Evolutionary conservation across 2,888 invertebrate genomes (phyloP), one percentile per base, ranked within the genome.

Genomic region (Latrodectus hesperus): DNA sequence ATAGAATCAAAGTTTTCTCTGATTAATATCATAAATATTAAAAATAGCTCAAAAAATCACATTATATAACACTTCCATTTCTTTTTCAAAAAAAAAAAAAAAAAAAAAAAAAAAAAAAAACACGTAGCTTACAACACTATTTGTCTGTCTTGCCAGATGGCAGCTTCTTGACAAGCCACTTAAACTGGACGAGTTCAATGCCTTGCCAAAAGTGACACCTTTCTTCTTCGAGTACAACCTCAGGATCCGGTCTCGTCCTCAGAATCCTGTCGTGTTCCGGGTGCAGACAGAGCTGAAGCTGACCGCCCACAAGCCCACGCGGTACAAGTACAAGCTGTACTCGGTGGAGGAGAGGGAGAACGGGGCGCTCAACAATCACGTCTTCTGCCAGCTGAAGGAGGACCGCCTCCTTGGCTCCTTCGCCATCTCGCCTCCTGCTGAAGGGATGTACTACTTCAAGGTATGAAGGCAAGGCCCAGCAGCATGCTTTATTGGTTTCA

Each of bases 81-180:
- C 22, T 22, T 22, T 22, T n/a, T n/a, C n/a, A n/a, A n/a, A n/a
- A n/a, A n/a, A n/a, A n/a, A n/a, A n/a, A n/a, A n/a, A n/a, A n/a
- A n/a, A n/a, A n/a, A n/a, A n/a, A n/a, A n/a, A n/a, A n/a, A n/a
- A n/a, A n/a, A n/a, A n/a, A 22, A 22, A 22, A 22, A 22, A 22
- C 0, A 22, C 38, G 0, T 3, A 38, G 38, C 38, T 38, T 38
- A 38, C 38, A 38, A 38, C 38, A 38, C 4, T 38, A 38, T 0
- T 38, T 6, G 1, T 38, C 38, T 38, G 1, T 64, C 60, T 77
- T 60, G 67, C 8, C 86, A 91, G 91, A 80, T 93, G 93, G 93
- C 93, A 93, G 91, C 92, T 93, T 10, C 90, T 93, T 82, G 92
- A 92, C 89, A 91, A 91, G 88, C 93, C 93, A 9, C 91, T 93